Conservation (phyloP, 2,113 vertebrate genomes). For the Carettochelys insculpta region DNA sequence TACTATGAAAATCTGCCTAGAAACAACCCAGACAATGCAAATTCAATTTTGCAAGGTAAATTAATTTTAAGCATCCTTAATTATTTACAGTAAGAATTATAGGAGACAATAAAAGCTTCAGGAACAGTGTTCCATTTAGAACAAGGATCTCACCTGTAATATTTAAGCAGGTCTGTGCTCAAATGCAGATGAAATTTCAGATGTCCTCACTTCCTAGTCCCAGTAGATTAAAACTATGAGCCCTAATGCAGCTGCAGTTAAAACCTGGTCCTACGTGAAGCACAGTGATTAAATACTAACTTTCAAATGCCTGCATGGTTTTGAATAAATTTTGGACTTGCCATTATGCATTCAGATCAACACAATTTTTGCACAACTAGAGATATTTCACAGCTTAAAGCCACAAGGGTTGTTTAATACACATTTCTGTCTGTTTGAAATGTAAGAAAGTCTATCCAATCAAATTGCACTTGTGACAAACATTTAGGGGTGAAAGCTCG, state of each 20-base stretch:
- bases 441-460: conserved; percentile 60
- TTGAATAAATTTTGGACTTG: conserved; percentile 46
- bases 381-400: conserved; percentile 56
- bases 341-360: conserved; percentile 61
- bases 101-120: conserved; percentile 76
- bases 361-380: conserved; percentile 57
- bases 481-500: conserved; percentile 20
- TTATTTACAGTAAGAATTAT: conserved; percentile 76
- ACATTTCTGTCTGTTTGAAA: conserved; percentile 58
- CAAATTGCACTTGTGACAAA: conserved; percentile 77
- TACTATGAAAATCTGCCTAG: conserved; percentile 85
- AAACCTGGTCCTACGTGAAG: conserved; percentile 50
- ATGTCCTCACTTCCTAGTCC: conserved; percentile 63
- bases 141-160: conserved; percentile 48
- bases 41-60: conserved; percentile 79
- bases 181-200: conserved; percentile 70
- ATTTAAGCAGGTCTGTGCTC: conserved; percentile 67
- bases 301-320: conserved; percentile 33
- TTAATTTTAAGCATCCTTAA: conserved; percentile 78
- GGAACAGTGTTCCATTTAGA: conserved; percentile 70
- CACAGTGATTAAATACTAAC: conserved; percentile 54
- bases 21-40: conserved; percentile 83
- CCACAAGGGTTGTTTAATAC: conserved; percentile 33
- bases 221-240: conserved; percentile 42
- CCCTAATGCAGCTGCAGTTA: conserved; percentile 37